A percentile compares a stretch with the other conserved stretches of the same genome.
Conservation (phyloP, 2,113 vertebrate species). For the Oreochromis tanganicae region DNA sequence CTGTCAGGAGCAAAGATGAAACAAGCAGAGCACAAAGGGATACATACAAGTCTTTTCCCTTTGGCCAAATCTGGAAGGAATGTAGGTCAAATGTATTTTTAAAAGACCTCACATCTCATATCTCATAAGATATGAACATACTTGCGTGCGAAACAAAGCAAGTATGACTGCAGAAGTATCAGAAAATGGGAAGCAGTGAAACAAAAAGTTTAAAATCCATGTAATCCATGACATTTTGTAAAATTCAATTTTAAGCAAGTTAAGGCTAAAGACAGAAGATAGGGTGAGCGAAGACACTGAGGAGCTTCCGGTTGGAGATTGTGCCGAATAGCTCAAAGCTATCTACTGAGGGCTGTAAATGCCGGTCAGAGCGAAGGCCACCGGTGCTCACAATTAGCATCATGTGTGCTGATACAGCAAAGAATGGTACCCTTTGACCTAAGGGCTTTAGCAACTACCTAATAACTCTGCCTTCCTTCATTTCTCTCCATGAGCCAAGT, state of each 20-base stretch:
- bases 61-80: not conserved
- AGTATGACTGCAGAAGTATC: not conserved
- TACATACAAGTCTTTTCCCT: not conserved
- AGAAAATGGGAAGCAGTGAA: not conserved
- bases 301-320: not conserved
- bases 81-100: not conserved
- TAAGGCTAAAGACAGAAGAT: not conserved
- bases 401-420: conserved; percentile 1
- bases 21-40: not conserved
- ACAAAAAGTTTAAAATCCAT: not conserved
- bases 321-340: not conserved
- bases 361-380: not conserved
- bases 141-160: not conserved
- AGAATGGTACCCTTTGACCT: conserved; percentile 44
- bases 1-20: not conserved
- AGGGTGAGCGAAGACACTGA: not conserved
- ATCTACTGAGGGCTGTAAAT: not conserved
- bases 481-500: not conserved
- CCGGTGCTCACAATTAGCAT: not conserved
- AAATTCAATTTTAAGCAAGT: not conserved
- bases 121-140: not conserved
- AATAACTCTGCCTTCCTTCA: conserved; percentile 18
- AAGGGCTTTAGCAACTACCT: not conserved
- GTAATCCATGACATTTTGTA: not conserved
- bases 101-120: not conserved